Conservation (phyloP, 2,888 invertebrate genomes). For the Ceratothoa steindachneri region DNA sequence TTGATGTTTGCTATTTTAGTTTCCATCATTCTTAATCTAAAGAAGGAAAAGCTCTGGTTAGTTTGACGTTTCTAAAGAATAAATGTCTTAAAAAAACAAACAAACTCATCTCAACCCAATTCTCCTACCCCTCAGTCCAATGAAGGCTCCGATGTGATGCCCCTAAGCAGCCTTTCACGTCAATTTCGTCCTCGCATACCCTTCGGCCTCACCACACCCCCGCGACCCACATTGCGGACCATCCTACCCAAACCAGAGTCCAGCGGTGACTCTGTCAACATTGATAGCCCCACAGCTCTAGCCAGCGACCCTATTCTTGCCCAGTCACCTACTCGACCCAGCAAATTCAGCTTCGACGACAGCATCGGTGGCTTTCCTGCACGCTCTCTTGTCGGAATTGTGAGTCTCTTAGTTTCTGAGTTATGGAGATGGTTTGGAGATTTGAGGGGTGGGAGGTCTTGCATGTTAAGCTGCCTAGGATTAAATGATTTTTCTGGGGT, state of each 20-base stretch:
- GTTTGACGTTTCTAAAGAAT: no score
- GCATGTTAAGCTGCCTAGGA: no score
- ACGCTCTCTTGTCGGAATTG: slow-evolving; percentile 75
- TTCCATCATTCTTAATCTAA: no score
- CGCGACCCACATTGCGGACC: slow-evolving; percentile 54
- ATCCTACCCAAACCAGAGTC: slow-evolving; percentile 48
- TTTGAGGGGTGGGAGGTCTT: no score
- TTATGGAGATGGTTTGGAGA: slow-evolving; percentile 17
- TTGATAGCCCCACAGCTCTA: slow-evolving; percentile 50
- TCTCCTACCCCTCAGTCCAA: no score
- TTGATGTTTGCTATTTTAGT: no score
- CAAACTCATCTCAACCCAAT: no score
- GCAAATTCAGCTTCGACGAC: slow-evolving; percentile 55
- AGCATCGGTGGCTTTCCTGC: slow-evolving; percentile 77
- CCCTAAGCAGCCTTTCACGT: slow-evolving; percentile 72
- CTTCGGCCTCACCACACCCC: slow-evolving; percentile 57
- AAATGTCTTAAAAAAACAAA: no score
- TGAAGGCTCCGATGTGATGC: slow-evolving; percentile 84
- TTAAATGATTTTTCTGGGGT: no score
- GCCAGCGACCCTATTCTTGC: slow-evolving; percentile 68
- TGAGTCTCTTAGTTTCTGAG: slow-evolving; percentile 48
- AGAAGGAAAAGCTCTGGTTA: no score
- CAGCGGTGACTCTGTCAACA: slow-evolving; percentile 30
- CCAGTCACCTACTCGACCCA: slow-evolving; percentile 55
- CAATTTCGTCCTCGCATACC: slow-evolving; percentile 64